Conservation (phyloP, 1,140 invertebrate species). For the Brachionus sp. region DNA sequence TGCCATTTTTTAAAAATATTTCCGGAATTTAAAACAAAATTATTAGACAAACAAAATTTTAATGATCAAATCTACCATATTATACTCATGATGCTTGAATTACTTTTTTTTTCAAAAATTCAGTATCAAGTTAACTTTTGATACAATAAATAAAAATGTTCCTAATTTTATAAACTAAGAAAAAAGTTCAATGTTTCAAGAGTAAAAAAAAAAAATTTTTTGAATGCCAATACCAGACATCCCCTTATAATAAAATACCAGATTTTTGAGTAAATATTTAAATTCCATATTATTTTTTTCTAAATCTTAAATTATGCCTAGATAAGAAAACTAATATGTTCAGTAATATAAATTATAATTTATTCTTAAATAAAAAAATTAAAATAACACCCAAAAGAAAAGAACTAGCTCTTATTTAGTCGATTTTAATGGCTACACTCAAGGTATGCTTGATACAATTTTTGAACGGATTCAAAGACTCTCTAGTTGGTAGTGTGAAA, state of each 20-base stretch:
- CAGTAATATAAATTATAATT: background rate
- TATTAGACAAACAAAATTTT: too few species aligned
- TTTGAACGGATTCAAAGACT: conserved; percentile 43
- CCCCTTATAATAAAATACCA: background rate
- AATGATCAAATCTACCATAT: too few species aligned
- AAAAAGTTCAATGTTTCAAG: background rate
- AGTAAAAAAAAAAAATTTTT: background rate
- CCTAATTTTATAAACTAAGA: background rate
- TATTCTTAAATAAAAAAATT: conserved; percentile 3
- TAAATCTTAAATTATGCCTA: background rate
- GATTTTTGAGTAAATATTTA: background rate
- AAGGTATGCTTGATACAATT: conserved; percentile 33
- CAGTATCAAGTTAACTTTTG: conserved; percentile 3
- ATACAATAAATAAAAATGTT: background rate
- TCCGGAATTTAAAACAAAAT: too few species aligned
- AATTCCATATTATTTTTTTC: background rate
- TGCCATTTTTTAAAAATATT: too few species aligned
- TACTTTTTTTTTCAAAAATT: background rate
- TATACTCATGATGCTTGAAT: too few species aligned
- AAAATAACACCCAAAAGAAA: background rate
- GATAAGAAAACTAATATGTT: background rate
- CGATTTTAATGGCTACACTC: conserved; percentile 32
- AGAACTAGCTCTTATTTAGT: background rate
- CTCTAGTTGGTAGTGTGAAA: background rate
- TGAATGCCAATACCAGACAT: background rate